Evolutionary conservation across 2,113 vertebrate species (phyloP).

Genomic region (Gila orcuttii): DNA sequence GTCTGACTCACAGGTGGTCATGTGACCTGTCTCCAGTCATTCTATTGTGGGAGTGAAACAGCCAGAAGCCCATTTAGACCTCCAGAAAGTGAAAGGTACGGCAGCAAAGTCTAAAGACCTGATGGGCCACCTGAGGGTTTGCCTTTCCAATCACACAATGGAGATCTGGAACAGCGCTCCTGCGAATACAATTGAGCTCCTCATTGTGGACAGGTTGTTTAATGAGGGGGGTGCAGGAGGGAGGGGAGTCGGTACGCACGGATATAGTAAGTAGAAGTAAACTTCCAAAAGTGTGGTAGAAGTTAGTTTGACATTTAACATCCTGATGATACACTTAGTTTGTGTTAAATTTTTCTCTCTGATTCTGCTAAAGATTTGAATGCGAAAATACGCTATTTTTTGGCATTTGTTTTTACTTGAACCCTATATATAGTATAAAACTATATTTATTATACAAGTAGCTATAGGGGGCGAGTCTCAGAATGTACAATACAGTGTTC

Average conservation of each 20-base stretch:
- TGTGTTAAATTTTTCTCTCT: too few relatives aligned
- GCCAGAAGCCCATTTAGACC: constrained; percentile 30
- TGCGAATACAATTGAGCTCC: background rate
- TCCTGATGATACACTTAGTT: background rate
- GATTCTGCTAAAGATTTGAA: background rate
- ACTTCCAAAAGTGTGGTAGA: background rate
- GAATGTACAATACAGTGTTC: background rate
- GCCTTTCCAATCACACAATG: constrained; percentile 25
- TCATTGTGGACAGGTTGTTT: background rate
- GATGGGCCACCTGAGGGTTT: constrained; percentile 28
- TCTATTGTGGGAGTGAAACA: background rate
- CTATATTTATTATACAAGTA: too few relatives aligned
- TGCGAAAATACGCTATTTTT: too few relatives aligned
- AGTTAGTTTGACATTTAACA: background rate
- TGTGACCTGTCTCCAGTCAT: constrained; percentile 20
- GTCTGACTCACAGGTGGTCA: constrained; percentile 22
- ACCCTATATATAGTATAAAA: too few relatives aligned
- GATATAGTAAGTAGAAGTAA: background rate
- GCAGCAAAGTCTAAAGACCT: constrained; percentile 34
- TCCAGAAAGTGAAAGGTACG: constrained; percentile 27
- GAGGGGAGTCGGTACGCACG: too few relatives aligned
- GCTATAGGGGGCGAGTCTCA: background rate
- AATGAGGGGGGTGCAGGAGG: background rate
- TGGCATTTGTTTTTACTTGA: too few relatives aligned
- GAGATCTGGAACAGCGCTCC: background rate